Percentiles rank a stretch among this genome's conserved stretches.
phyloP scores from a whole-genome alignment of 1,140 invertebrate genomes.

The Zaprionus vittiger region DNA sequence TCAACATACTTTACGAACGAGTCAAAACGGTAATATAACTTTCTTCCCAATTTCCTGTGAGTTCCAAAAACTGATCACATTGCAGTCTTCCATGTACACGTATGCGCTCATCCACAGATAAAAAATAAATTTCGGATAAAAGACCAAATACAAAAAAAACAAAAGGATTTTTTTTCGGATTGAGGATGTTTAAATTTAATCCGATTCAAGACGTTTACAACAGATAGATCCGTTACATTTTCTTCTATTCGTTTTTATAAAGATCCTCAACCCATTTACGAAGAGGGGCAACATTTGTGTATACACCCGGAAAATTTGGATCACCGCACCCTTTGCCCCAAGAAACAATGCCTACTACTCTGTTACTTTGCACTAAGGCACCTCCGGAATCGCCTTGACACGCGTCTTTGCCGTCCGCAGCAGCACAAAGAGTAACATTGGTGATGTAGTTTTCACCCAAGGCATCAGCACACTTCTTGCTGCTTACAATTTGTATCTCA shows the following conservation, averaged over 20 bases:
- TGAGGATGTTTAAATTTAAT: neutral
- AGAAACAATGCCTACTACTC: conserved; percentile 40
- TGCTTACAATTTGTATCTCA: neutral
- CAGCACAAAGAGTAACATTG: conserved; percentile 11
- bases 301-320: conserved; percentile 23
- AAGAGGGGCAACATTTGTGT: conserved; percentile 15
- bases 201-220: too few relatives aligned
- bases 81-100: too few relatives aligned
- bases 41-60: too few relatives aligned
- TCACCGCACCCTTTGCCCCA: conserved; percentile 19
- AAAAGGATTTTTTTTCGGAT: neutral
- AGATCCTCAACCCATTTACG: conserved; percentile 24
- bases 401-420: conserved; percentile 1
- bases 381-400: conserved; percentile 27
- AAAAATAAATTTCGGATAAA: too few relatives aligned
- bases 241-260: too few relatives aligned
- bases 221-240: too few relatives aligned
- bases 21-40: neutral
- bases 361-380: conserved; percentile 2
- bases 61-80: too few relatives aligned
- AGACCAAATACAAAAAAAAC: neutral
- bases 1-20: neutral
- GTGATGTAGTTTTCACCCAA: neutral
- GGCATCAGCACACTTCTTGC: neutral
- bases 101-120: too few relatives aligned